Evolutionary conservation across 2,113 vertebrate genomes (phyloP).

Genomic region (Halichoerus grypus): DNA sequence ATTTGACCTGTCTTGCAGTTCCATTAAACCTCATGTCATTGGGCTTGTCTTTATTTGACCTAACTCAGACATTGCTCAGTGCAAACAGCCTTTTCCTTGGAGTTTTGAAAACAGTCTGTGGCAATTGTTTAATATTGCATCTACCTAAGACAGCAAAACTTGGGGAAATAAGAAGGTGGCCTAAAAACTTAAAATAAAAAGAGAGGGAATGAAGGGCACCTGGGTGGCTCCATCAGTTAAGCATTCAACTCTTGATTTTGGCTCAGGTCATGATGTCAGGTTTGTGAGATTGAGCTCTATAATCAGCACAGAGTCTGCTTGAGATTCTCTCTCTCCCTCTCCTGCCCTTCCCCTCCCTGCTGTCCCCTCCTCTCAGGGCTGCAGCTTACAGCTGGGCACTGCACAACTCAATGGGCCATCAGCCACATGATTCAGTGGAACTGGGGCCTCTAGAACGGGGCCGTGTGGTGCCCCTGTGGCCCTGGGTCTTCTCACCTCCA

Average conservation of each 20-base stretch:
- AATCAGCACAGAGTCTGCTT: neutral
- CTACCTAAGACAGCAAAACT: neutral
- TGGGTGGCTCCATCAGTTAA: neutral
- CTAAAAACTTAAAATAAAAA: conserved; percentile 17
- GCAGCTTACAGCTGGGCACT: conserved; percentile 43
- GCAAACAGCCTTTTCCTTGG: neutral
- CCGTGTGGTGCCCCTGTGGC: neutral
- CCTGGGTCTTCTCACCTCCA: conserved; percentile 28
- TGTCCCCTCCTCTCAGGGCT: conserved; percentile 51
- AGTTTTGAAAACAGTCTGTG: neutral
- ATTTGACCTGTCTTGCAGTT: neutral
- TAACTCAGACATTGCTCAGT: neutral
- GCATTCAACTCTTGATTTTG: neutral
- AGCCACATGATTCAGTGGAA: neutral
- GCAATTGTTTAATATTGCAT: neutral
- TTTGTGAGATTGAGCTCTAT: neutral
- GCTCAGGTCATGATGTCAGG: neutral
- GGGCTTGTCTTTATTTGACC: neutral
- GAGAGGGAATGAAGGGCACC: neutral
- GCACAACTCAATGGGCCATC: neutral
- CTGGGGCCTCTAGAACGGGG: neutral
- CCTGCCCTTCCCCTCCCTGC: neutral
- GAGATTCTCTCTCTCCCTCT: neutral
- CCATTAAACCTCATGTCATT: neutral
- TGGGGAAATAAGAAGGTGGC: neutral